Conservation (phyloP, 2,113 vertebrate species). For the Eolophus roseicapilla region DNA sequence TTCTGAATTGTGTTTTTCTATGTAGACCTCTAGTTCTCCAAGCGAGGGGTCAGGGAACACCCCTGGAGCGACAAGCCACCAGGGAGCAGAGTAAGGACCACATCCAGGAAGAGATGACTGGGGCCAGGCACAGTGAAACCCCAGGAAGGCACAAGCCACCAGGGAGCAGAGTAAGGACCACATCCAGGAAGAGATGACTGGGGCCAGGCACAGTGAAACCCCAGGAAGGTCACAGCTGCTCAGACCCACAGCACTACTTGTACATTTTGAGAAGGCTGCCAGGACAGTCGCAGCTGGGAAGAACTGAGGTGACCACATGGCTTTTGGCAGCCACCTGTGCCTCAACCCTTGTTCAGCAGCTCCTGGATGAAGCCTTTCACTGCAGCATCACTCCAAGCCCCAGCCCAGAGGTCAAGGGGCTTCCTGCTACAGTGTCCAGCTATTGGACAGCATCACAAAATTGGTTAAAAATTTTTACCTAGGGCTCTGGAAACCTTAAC, state of each 20-base stretch:
- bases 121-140: neutral
- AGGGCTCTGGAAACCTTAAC: neutral
- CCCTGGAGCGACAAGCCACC: neutral
- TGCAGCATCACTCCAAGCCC: accelerated
- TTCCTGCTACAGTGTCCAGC: neutral
- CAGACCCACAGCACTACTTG: accelerated
- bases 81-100: neutral
- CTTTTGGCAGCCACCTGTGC: neutral
- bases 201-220: neutral
- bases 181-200: neutral
- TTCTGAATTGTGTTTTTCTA: neutral
- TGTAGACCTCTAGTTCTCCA: neutral
- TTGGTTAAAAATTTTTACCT: neutral
- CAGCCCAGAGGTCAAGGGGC: neutral
- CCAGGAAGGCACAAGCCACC: neutral
- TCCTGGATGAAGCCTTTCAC: neutral
- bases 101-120: neutral
- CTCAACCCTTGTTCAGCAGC: neutral
- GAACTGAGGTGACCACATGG: accelerated
- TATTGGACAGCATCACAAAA: neutral
- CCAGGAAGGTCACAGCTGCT: neutral
- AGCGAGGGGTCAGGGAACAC: neutral
- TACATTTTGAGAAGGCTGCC: neutral
- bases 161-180: neutral
- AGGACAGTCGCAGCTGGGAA: neutral